Evolutionary conservation across 1,140 invertebrate species (phyloP), one percentile per base, ranked within the genome.

Genomic region (Glossosoma conforme): DNA sequence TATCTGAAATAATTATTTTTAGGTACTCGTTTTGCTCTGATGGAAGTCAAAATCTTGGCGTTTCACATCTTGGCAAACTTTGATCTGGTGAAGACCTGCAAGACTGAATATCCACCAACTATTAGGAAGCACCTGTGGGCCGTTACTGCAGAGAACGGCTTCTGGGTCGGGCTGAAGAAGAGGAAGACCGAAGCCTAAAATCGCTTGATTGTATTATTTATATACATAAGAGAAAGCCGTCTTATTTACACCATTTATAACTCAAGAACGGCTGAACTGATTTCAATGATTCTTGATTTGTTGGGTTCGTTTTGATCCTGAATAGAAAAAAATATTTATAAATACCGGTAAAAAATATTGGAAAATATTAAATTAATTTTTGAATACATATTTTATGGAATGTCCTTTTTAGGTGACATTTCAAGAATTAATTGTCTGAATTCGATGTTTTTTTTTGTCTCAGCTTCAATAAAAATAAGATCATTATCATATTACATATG

Each of bases 141-240:
- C 6, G 38, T 52, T 19, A 4, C 22, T 0, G 22, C 53, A 0
- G 40, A 58, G 5, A 40, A 37, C 19, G 61, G 63, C 0, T 58
- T 63, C 24, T 64, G 60, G 61, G 14, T 65, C 9, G 54, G 50
- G 1, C 14, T 65, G n/a, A 55, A 48, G 24, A 48, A 54, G n/a
- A 28, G 50, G 35, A 22, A 46, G 22, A 30, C 2, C 37, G n/a
- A n/a, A n/a, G 35, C 35, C 3, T 36, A 13, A 13, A 15, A 3
- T 13, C 11, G 18, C 11, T 13, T 35, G n/a, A 28, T 6, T 8
- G 25, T 8, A 8, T n/a, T 28, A 28, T 28, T 28, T 28, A 8
- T 28, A 28, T 8, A 28, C 25, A 8, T 8, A 28, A 8, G 25
- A 28, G 6, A 8, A 6, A 8, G 6, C 6, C n/a, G 25, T 8